phyloP scores from a whole-genome alignment of 1,140 invertebrate species.

The Hormaphis cornu region DNA sequence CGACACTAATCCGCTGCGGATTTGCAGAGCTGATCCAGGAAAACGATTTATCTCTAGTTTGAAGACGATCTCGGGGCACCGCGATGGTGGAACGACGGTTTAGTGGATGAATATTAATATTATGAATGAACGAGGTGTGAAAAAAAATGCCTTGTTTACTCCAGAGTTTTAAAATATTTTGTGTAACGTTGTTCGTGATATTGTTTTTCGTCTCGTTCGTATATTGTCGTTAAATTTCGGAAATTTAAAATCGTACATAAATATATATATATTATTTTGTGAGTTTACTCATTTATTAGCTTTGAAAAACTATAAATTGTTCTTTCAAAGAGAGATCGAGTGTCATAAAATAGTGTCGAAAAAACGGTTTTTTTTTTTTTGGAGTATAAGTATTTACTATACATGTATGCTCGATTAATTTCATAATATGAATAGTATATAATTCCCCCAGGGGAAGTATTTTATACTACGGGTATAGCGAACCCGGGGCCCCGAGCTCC shows the following conservation, averaged over 20 bases:
- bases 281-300: too few relatives aligned
- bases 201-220: not conserved
- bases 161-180: not conserved
- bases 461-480: not conserved
- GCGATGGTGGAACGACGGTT: not conserved
- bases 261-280: too few relatives aligned
- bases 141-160: not conserved
- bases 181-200: not conserved
- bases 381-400: too few relatives aligned
- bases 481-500: not conserved
- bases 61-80: not conserved
- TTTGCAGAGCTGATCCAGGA: not conserved
- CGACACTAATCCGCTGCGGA: not conserved
- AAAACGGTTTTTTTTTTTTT: too few relatives aligned
- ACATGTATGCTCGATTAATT: too few relatives aligned
- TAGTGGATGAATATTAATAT: not conserved
- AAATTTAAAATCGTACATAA: too few relatives aligned
- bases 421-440: too few relatives aligned
- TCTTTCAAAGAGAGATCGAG: too few relatives aligned
- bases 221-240: too few relatives aligned
- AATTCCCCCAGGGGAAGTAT: too few relatives aligned
- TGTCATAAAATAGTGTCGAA: too few relatives aligned
- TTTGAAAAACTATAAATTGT: too few relatives aligned
- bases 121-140: not conserved
- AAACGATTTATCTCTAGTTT: constrained; percentile 26